phyloP scores from a whole-genome alignment of 2,888 invertebrate species.

The Thysanoteuthis rhombus region DNA sequence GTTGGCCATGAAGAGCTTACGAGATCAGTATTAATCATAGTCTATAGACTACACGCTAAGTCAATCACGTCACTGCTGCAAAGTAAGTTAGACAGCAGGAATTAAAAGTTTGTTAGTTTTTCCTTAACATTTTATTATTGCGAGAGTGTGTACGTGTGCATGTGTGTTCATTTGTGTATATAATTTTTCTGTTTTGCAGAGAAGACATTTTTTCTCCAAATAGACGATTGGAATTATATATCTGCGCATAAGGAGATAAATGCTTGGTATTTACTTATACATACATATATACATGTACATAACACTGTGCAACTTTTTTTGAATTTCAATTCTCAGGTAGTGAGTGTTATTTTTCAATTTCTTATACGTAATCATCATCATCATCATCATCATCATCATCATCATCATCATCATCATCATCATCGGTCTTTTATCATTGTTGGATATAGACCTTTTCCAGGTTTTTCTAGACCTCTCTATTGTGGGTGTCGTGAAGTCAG shows the following conservation, averaged over 20 bases:
- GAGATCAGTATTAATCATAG: not conserved
- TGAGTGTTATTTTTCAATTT: no score
- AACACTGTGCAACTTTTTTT: not conserved
- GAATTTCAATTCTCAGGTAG: no score
- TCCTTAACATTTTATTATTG: not conserved
- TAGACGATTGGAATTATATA: not conserved
- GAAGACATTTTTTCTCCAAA: not conserved
- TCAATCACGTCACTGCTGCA: not conserved
- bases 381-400: no score
- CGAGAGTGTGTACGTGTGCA: not conserved
- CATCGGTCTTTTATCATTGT: no score
- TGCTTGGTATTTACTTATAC: no score
- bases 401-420: no score
- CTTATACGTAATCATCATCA: no score
- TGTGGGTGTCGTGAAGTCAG: no score
- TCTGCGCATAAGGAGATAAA: no score
- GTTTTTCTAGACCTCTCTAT: no score
- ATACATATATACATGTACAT: not conserved
- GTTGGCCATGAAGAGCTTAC: not conserved
- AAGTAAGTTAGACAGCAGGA: not conserved
- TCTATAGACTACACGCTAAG: not conserved
- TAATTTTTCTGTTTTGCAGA: not conserved
- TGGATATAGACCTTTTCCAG: no score
- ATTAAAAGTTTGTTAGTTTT: slow-evolving; percentile 12
- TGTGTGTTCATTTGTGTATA: not conserved